Evolutionary conservation across 2,888 invertebrate species (phyloP), one percentile per base, ranked within the genome.

Genomic region (Malthinus flaveolus): DNA sequence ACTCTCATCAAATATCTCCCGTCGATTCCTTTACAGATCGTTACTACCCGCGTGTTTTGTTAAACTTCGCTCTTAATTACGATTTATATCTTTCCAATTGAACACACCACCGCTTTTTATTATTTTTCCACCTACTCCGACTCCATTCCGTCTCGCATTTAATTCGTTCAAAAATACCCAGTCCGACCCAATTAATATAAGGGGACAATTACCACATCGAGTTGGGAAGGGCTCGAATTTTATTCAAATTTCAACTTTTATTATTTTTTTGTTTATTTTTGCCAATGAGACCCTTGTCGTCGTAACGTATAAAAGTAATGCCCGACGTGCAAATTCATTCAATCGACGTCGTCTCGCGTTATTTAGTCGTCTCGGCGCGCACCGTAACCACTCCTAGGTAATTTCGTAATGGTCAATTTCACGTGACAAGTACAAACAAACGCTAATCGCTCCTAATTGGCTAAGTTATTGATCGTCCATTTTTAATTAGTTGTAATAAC

Each of bases 391-490:
- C 76, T 72, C 76, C 76, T 73, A 74, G 72, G 73, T 76, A 76
- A 76, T 76, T 75, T 75, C 75, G 71, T 76, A 75, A 76, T 76
- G 74, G 76, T 65, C 70, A 73, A 75, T 75, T 75, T 75, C 75
- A 75, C 74, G 74, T 75, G 75, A 75, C 76, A 75, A 75, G 75
- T 75, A 73, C 75, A 76, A 76, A 76, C 76, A 75, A 69, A 71
- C 74, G 69, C 71, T 76, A 75, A 76, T 76, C 75, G 75, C 70
- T 66, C 69, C 71, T 76, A 75, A 76, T 75, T 75, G 73, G 74
- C 69, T 75, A 74, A 23, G 74, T 74, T 75, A 75, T 75, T 70
- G 75, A 76, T 74, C 68, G 73, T 67, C 64, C 61, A 65, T 72
- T 73, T 73, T 73, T 73, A 69, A 71, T 71, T 66, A 66, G 60